phyloP scores from a whole-genome alignment of 2,888 invertebrate species.

The Anarsia innoxiella region DNA sequence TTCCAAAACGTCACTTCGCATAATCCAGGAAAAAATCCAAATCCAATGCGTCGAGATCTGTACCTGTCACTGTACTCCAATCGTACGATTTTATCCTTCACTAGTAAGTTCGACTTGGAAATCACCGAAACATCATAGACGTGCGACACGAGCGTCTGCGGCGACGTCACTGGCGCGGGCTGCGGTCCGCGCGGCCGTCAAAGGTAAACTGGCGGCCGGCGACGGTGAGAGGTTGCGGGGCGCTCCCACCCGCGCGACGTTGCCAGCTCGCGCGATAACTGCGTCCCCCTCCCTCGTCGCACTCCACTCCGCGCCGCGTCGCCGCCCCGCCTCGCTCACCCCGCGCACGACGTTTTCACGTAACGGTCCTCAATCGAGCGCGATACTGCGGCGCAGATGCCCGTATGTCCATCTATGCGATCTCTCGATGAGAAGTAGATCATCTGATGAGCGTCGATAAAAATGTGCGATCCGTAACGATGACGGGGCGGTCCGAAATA shows the following conservation, averaged over 20 bases:
- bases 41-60: slow-evolving; percentile 56
- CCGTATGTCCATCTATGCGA: slow-evolving; percentile 39
- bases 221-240: slow-evolving; percentile 77
- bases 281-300: slow-evolving; percentile 66
- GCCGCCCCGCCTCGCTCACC: slow-evolving; percentile 61
- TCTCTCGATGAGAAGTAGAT: slow-evolving; percentile 40
- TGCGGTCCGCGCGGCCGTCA: slow-evolving; percentile 72
- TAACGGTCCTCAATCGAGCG: slow-evolving; percentile 75
- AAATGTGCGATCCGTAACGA: slow-evolving; percentile 13
- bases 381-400: slow-evolving; percentile 65
- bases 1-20: slow-evolving; percentile 58
- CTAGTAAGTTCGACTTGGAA: slow-evolving; percentile 68
- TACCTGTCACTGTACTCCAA: slow-evolving; percentile 82
- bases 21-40: slow-evolving; percentile 58
- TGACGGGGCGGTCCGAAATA: slow-evolving; percentile 18
- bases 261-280: slow-evolving; percentile 74
- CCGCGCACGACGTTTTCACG: slow-evolving; percentile 69
- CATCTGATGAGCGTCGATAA: slow-evolving; percentile 23
- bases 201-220: slow-evolving; percentile 77
- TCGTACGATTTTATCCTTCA: slow-evolving; percentile 71
- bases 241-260: slow-evolving; percentile 72
- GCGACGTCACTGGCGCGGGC: slow-evolving; percentile 71
- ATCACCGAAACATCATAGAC: slow-evolving; percentile 71
- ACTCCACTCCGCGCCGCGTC: slow-evolving; percentile 60
- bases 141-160: slow-evolving; percentile 72